Base-by-base conservation (phyloP, 2,113 vertebrate genomes). In the Budorcas taxicolor region DNA sequence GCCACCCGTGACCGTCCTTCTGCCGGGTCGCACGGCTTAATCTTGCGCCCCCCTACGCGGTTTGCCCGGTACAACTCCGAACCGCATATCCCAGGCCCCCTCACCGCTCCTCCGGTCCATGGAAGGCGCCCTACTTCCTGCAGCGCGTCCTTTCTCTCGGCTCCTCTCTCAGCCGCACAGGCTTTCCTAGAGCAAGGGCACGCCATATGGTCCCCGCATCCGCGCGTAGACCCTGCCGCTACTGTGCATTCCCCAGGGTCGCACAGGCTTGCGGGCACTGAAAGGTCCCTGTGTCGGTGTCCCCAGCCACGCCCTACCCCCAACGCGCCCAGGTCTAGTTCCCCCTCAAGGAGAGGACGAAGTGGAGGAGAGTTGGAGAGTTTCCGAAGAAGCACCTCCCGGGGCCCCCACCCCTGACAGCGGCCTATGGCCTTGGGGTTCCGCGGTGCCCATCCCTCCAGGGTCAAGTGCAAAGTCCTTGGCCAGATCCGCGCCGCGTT, bases 391-490 rank as follows among this genome's bases (percentile, higher is more conserved):
- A 53, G 50, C 67, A 45, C 58, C 36, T 62, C 83, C 60, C 0
- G 27, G 31, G 40, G 12, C 9, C 85, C 60, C 5, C 47, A 50
- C 10, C 31, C 4, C 60, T 1, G 10, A 19, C 52, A 27, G 12
- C 33, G 4, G 58, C 7, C 81, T 64, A 27, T 0, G 21, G 78
- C 92, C 92, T 9, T 6, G 9, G n/a, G 47, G 57, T 21, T 45
- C 67, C 13, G 55, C 4, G 2, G 40, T 17, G 62, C 62, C 76
- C 62, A 80, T 29, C 45, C n/a, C 64, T 53, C 27, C 87, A 2
- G 57, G 92, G 84, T 90, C 96, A 80, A 60, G 81, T 23, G 67
- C 94, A 62, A 94, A 27, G 62, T 92, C 91, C 62, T 50, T 33
- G 0, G n/a, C 3, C 17, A 9, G 53, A 27, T 10, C 31, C 6